Conservation (phyloP, 2,888 invertebrate genomes). For the Zaprionus lineosus region DNA sequence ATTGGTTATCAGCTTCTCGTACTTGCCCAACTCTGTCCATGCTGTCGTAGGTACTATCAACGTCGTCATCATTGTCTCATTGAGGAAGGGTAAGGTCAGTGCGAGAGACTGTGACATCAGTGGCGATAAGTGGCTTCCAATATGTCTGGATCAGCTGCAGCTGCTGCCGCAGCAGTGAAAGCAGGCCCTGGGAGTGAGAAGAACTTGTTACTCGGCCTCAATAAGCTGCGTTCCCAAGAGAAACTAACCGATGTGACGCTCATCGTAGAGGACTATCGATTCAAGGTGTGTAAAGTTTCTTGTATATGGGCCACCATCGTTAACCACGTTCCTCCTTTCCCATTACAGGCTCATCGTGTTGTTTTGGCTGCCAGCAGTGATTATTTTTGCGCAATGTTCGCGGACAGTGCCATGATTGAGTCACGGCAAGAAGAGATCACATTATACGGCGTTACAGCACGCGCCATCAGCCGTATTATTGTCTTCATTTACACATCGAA, state of each 20-base stretch:
- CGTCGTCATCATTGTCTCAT: slow-evolving; percentile 21
- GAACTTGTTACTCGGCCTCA: slow-evolving; percentile 84
- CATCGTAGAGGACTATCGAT: slow-evolving; percentile 86
- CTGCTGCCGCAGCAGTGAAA: slow-evolving; percentile 8
- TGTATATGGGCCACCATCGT: too few species aligned
- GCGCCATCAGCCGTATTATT: slow-evolving; percentile 86
- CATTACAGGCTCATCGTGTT: slow-evolving; percentile 86
- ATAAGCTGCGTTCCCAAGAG: slow-evolving; percentile 85
- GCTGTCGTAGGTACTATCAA: slow-evolving; percentile 13
- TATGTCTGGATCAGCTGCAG: slow-evolving; percentile 22
- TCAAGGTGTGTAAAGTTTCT: slow-evolving; percentile 83
- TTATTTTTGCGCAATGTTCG: slow-evolving; percentile 90
- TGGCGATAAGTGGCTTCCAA: slow-evolving; percentile 24
- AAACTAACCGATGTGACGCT: slow-evolving; percentile 87
- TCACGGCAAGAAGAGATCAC: slow-evolving; percentile 86
- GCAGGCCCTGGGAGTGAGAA: slow-evolving; percentile 23
- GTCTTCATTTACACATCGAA: slow-evolving; percentile 88
- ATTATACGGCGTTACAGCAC: slow-evolving; percentile 87
- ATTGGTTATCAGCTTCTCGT: slow-evolving; percentile 8
- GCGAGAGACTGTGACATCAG: background rate
- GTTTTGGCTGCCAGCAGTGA: slow-evolving; percentile 89
- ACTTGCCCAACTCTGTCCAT: slow-evolving; percentile 29
- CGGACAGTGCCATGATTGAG: slow-evolving; percentile 86
- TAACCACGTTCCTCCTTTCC: too few species aligned
- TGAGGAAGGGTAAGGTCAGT: slow-evolving; percentile 33